Evolutionary conservation across 2,888 invertebrate genomes (phyloP).

Genomic region (Petrophora chlorosata): DNA sequence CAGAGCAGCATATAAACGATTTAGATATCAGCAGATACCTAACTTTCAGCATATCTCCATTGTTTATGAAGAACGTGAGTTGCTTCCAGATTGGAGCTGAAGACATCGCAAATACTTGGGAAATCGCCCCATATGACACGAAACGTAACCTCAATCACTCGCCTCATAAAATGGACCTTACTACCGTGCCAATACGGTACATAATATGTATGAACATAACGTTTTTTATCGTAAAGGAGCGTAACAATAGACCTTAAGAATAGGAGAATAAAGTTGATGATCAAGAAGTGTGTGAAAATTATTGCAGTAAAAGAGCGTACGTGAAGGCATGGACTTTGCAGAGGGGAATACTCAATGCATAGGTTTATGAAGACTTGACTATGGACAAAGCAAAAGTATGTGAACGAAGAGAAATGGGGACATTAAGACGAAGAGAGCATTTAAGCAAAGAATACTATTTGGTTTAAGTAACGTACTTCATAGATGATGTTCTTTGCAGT

Average conservation of each 20-base stretch:
- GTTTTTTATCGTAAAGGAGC: no score
- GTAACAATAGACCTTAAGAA: conserved; percentile 5
- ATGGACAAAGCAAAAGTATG: conserved; percentile 4
- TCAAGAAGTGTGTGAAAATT: conserved; percentile 1
- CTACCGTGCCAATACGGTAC: no score
- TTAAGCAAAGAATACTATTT: no score
- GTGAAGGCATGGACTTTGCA: conserved; percentile 11
- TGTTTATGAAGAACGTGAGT: conserved; percentile 16
- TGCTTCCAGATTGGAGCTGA: conserved; percentile 24
- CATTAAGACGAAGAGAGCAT: no score
- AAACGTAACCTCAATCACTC: not conserved
- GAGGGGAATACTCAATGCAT: conserved; percentile 18
- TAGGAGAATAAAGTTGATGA: not conserved
- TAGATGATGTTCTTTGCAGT: not conserved
- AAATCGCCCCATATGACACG: conserved; percentile 11
- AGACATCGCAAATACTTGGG: conserved; percentile 17
- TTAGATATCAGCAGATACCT: conserved; percentile 1
- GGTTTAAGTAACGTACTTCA: no score
- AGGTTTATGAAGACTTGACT: conserved; percentile 15
- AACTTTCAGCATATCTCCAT: conserved; percentile 1
- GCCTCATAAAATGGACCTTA: conserved; percentile 2
- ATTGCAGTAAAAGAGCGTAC: conserved; percentile 12
- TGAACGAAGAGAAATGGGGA: not conserved
- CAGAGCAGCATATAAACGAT: not conserved
- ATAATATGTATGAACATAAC: no score